Conservation (phyloP, 2,113 vertebrate species). For the Cyanoderma ruficeps region DNA sequence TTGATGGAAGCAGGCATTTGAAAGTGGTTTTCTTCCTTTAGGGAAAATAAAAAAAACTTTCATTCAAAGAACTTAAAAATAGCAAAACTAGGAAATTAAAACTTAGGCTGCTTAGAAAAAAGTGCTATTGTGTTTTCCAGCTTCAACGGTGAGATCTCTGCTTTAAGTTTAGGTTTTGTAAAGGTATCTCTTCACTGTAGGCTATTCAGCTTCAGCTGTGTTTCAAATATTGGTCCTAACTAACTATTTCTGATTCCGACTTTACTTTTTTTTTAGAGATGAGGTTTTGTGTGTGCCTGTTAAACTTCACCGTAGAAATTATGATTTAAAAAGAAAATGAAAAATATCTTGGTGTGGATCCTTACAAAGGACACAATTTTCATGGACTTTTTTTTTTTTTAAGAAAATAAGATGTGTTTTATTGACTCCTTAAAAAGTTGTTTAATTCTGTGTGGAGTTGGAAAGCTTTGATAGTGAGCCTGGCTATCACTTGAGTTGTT, state of each 20-base stretch:
- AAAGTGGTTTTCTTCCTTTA: background rate
- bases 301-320: background rate
- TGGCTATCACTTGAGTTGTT: background rate
- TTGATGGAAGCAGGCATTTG: background rate
- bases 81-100: constrained; percentile 8
- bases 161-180: constrained; percentile 17
- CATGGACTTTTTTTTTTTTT: background rate
- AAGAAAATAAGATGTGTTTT: background rate
- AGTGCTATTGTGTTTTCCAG: background rate
- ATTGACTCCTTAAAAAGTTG: background rate
- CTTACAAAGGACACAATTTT: background rate
- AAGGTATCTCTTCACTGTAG: background rate
- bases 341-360: background rate
- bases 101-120: background rate
- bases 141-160: background rate
- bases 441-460: background rate
- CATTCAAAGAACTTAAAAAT: background rate
- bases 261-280: background rate
- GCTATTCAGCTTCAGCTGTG: background rate
- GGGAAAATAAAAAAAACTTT: background rate
- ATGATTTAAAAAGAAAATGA: background rate
- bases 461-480: background rate
- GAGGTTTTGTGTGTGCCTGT: background rate
- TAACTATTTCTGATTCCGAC: background rate
- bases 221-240: background rate